A percentile compares a stretch with the other conserved stretches of the same genome.
Conservation (phyloP, 2,113 vertebrate species). For the Pluvialis apricaria region DNA sequence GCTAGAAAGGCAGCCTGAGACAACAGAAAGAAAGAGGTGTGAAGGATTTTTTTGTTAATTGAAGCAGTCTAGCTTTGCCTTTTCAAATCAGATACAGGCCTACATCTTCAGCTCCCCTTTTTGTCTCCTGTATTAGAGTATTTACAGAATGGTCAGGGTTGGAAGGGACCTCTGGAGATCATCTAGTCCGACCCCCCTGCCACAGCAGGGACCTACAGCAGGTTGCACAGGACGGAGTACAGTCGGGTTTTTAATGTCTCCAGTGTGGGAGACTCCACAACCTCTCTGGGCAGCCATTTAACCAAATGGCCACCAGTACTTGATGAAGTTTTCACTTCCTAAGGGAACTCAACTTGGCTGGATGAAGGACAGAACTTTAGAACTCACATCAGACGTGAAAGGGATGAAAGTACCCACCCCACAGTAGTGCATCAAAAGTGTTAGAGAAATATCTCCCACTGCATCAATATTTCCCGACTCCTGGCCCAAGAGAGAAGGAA, state of each 20-base stretch:
- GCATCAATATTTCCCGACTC: conserved; percentile 17
- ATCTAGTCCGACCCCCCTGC: no score
- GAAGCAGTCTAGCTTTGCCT: neutral
- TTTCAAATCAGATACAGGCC: neutral
- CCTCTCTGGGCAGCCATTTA: no score
- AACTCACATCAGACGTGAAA: neutral
- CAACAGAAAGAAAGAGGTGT: neutral
- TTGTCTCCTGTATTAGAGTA: neutral
- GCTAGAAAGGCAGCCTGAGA: neutral
- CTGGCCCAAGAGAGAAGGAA: neutral
- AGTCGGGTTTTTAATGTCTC: no score
- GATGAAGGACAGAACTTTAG: conserved; percentile 16
- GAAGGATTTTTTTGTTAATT: neutral
- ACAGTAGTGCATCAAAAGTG: neutral
- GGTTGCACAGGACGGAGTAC: no score
- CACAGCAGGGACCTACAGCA: no score
- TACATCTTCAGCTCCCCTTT: neutral
- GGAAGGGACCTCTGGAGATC: no score
- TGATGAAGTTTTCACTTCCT: neutral
- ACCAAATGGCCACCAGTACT: neutral
- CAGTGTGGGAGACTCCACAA: no score
- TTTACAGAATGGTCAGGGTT: no score
- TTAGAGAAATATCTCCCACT: neutral
- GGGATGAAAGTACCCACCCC: neutral
- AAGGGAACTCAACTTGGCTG: neutral